Base-by-base conservation (phyloP, 92 coral and sea anemone genomes). In the Palythoa caribaeorum region DNA sequence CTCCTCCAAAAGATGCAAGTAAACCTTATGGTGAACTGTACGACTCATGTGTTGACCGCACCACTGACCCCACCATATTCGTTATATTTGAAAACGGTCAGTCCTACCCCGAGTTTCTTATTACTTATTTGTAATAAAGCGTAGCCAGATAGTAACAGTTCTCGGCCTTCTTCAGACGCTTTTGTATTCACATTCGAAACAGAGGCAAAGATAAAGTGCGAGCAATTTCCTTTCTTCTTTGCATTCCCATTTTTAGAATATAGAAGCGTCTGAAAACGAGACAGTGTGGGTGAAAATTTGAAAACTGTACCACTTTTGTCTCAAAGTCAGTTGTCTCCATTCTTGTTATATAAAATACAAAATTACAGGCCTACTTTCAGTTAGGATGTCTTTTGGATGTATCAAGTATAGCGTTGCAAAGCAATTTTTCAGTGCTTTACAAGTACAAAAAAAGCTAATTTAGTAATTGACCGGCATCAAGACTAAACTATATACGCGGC, bases 41-140 rank as follows among this genome's bases (percentile, higher is more conserved):
- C 47, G 99, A 96, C 50, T 94, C 98, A 0, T 94, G 98, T 66
- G 95, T 94, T 35, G 83, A 96, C 88, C 71, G 89, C 73, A 80
- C 44, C 2, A 1, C 5, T 47, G 87, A 84, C 5, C 99, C 99
- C 8, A 87, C 92, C 59, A 72, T 96, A 80, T 96, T 94, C 84
- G 98, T 96, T n/a, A 83, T 94, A 37, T 96, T 96, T 90, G 98
- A 96, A 53, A 94, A 94, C 71, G 87, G 91, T 28, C 99, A 96
- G 60, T 89, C 98, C 1, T 96, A 96, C 84, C 99, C 99, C 12
- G 96, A 96, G 62, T 94, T 89, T 89, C 83, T 96, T 53, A 94
- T 96, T 77, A 90, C 97, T 2, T 96, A 96, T 84, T 80, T 70
- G 53, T 90, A 91, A 66, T 20, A 35, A 63, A 44, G 50, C 50